Evolutionary conservation across 2,113 vertebrate genomes (phyloP).

Genomic region (Orcinus orca): DNA sequence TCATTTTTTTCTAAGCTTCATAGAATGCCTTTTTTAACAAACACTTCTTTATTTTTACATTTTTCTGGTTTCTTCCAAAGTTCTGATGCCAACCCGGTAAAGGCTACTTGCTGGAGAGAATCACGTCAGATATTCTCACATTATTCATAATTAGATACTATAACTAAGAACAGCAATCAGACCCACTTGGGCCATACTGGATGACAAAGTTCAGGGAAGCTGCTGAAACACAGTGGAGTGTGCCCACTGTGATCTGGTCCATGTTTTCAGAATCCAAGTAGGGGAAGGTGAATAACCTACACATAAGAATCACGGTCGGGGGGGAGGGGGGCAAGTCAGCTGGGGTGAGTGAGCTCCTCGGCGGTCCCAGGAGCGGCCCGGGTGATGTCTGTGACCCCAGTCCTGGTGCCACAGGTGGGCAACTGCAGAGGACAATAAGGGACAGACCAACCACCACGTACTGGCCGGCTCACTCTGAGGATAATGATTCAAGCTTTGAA

Average conservation of each 20-base stretch:
- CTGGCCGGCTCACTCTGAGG: neutral
- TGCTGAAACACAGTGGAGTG: neutral
- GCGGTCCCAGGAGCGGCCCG: neutral
- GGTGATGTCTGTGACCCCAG: neutral
- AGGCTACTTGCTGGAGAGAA: neutral
- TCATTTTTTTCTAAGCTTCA: neutral
- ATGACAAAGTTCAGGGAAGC: neutral
- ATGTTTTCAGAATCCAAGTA: neutral
- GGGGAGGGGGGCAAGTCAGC: neutral
- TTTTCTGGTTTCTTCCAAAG: neutral
- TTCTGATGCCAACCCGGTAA: neutral
- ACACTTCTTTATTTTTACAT: neutral
- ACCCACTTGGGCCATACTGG: neutral
- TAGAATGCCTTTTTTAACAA: neutral
- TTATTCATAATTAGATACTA: neutral
- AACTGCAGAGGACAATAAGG: no score
- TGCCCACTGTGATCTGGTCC: neutral
- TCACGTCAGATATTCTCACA: neutral
- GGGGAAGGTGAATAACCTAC: neutral
- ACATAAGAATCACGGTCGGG: no score
- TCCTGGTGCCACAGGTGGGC: neutral
- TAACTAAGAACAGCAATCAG: neutral
- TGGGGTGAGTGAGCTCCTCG: rapidly evolving
- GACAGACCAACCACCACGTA: rapidly evolving
- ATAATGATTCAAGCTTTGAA: neutral